A percentile compares a stretch with the other conserved stretches of the same genome.
Evolutionary conservation across 2,888 invertebrate species (phyloP).

Genomic region (Vannuccia rotundouncinata): DNA sequence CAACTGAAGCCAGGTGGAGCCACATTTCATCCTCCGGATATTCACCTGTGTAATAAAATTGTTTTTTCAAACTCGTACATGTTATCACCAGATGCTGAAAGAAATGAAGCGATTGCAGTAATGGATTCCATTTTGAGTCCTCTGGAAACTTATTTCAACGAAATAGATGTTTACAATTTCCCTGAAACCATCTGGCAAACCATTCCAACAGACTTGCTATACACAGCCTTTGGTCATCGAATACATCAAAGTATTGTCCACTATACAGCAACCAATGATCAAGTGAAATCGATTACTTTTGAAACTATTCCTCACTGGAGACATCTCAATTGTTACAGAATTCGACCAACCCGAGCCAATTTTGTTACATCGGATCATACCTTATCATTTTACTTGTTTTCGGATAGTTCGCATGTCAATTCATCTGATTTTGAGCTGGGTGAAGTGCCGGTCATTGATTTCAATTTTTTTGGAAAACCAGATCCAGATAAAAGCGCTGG

Average conservation of each 20-base stretch:
- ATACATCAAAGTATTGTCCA: not conserved
- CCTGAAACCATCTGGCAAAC: not conserved
- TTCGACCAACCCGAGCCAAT: not conserved
- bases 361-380: not conserved
- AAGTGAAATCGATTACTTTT: not conserved
- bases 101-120: not conserved
- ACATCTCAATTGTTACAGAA: not conserved
- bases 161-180: not conserved
- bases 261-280: not conserved
- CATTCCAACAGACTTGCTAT: not conserved
- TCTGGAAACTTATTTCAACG: not conserved
- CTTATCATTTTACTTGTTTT: not conserved
- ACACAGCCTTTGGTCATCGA: not conserved
- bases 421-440: not conserved
- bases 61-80: not conserved
- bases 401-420: not conserved
- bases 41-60: not conserved
- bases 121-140: not conserved
- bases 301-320: not conserved
- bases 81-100: not conserved
- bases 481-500: not conserved
- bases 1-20: not conserved
- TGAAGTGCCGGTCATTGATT: not conserved
- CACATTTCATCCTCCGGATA: not conserved
- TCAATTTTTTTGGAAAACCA: not conserved